Evolutionary conservation across 23 tunicate species (phyloP), one percentile per base, ranked within the genome.

Genomic region (Trididemnum nubilum): DNA sequence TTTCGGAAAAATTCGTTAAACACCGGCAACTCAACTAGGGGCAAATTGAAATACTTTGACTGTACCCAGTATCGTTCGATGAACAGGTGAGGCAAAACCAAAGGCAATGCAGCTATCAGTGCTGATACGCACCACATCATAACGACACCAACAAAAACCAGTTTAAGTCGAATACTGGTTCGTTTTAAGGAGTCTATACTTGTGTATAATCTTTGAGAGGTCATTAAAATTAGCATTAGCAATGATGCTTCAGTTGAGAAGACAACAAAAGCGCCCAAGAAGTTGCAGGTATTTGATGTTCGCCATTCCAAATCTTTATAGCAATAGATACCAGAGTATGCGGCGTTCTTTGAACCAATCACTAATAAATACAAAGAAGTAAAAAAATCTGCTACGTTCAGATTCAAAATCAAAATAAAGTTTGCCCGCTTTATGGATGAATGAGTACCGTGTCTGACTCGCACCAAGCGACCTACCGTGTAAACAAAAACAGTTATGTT

Each of bases 361-460:
- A 81, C 39, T 26, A 89, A 81, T 19, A 89, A 76, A 83, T 89
- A 89, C 28, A 83, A 35, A 3, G 85, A 81, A 86, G 82, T 89
- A 22, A 89, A 26, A 5, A 64, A 80, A 38, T 89, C 94, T 7
- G 94, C 88, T 0, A 83, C 57, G 35, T 87, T 87, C 9, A 89
- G 58, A 59, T 89, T 89, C 24, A 89, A 34, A 26, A 89, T 36
- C 49, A 89, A 69, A 52, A 83, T 65, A 27, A 37, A 35, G 63
- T 89, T 89, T 51, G 52, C 60, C 30, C 34, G 52, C 15, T 81
- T 28, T 2, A 83, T 33, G 0, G 71, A 25, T 1, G 78, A 52
- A 21, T 82, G 70, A 7, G 36, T 70, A 3, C 44, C 59, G 29
- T 34, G 44, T 2, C 22, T 44, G 5, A 4, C 66, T 2, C 28